Evolutionary conservation across 2,888 invertebrate species (phyloP).

Genomic region (Drosophila atroscutellata): DNA sequence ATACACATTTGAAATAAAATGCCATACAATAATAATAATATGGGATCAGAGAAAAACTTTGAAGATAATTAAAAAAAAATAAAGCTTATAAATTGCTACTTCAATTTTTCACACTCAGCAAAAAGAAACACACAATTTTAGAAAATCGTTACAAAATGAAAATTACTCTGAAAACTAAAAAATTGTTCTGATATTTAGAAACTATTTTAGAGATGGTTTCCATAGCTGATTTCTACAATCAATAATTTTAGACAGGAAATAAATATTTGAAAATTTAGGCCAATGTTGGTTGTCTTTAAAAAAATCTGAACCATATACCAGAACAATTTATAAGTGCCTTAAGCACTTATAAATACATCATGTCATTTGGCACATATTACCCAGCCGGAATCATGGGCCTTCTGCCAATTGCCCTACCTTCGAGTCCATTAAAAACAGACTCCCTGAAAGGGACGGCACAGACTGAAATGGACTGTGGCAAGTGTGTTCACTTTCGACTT

Average conservation of each 20-base stretch:
- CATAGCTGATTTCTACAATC: neutral
- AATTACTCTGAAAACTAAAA: neutral
- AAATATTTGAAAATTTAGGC: too few relatives aligned
- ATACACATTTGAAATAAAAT: neutral
- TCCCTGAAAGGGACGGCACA: conserved; percentile 14
- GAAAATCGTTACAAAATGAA: neutral
- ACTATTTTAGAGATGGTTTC: neutral
- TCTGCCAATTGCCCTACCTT: conserved; percentile 2
- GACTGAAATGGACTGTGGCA: conserved; percentile 8
- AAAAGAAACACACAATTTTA: neutral
- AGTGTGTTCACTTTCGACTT: conserved; percentile 46
- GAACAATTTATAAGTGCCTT: conserved; percentile 21
- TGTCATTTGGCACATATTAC: conserved; percentile 6
- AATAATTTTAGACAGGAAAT: too few relatives aligned
- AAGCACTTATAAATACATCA: neutral
- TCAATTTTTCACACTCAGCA: neutral
- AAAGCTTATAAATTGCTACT: neutral
- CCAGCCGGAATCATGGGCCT: conserved; percentile 6
- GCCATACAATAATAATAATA: neutral
- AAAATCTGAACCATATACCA: neutral
- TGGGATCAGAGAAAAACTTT: neutral
- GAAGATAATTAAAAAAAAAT: neutral
- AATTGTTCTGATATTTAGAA: neutral
- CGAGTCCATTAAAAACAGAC: conserved; percentile 26
- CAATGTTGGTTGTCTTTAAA: too few relatives aligned